Base-by-base conservation (phyloP, 2,888 invertebrate genomes). In the Heliconius erato region DNA sequence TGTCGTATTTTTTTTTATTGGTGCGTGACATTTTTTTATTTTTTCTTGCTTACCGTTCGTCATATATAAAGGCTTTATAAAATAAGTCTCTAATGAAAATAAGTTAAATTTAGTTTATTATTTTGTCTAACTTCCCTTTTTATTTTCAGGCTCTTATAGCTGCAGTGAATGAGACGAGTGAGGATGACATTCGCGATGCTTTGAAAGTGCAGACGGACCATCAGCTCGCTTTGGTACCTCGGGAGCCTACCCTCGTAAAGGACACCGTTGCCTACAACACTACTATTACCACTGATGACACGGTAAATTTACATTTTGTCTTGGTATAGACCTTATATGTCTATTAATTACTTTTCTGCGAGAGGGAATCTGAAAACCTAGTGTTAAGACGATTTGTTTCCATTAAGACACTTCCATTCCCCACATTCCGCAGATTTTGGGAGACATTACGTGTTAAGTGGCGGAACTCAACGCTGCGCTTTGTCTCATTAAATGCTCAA, bases 261-360 rank as follows among this genome's bases (percentile, higher is more conserved):
- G 98, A 98, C 89, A 97, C 98, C 63, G 96, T 97, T 85, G 97
- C 97, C 86, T 97, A 97, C 87, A 97, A 97, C 87, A 98, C 98
- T 91, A 98, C 98, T 79, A 97, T 98, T 90, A 98, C 98, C 92
- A 98, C 98, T 85, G 98, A 98, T 96, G 98, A 98, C 90, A 98
- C 97, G 85, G 96, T 97, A 87, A 86, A 86, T 67, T 44, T 67
- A 23, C 2, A 26, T 26, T 67, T 14, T 67, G 14, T 65, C 26
- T 11, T 14, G 14, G n/a, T 11, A n/a, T n/a, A 63, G 63, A 63
- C 11, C 49, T 54, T 6, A 5, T 49, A 16, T 49, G 49, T 49
- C 49, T 49, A 49, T 12, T 16, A 49, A 40, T 40, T 49, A 54
- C 40, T 40, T 54, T 19, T 16, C 19, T 54, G n/a, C n/a, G n/a